Evolutionary conservation across 2,888 invertebrate genomes (phyloP).

Genomic region (Lamellibrachia columna): DNA sequence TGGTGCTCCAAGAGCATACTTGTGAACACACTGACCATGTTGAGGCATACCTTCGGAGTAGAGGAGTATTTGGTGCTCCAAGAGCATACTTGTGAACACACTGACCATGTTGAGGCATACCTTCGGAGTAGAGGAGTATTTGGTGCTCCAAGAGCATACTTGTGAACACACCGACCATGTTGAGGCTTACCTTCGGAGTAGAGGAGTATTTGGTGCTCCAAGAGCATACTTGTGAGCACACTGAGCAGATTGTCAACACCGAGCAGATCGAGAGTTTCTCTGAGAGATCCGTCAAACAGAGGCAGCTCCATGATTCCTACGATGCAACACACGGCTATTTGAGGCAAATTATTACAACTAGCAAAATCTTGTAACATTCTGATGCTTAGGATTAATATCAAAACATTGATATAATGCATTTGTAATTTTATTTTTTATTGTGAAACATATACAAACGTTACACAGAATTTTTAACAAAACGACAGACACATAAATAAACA

Average conservation of each 20-base stretch:
- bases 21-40: slow-evolving; percentile 90
- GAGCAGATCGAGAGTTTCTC: slow-evolving; percentile 86
- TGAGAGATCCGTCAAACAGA: slow-evolving; percentile 90
- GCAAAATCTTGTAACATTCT: too few species aligned
- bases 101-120: slow-evolving; percentile 83
- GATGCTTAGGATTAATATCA: too few species aligned
- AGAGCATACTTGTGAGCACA: slow-evolving; percentile 90
- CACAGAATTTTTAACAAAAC: background rate
- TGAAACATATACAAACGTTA: background rate
- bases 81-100: slow-evolving; percentile 90
- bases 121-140: slow-evolving; percentile 89
- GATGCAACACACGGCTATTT: slow-evolving; percentile 24
- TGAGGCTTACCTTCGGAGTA: slow-evolving; percentile 81
- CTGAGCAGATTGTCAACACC: slow-evolving; percentile 92
- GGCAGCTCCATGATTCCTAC: slow-evolving; percentile 80
- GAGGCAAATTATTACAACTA: background rate
- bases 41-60: slow-evolving; percentile 83
- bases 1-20: slow-evolving; percentile 97
- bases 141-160: slow-evolving; percentile 96
- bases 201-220: slow-evolving; percentile 96
- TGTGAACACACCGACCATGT: slow-evolving; percentile 90
- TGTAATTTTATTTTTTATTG: too few species aligned
- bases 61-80: slow-evolving; percentile 96
- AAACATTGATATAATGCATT: too few species aligned
- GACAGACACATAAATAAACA: background rate